Base-by-base conservation (phyloP, 2,113 vertebrate genomes). In the Phrynosoma platyrhinos region DNA sequence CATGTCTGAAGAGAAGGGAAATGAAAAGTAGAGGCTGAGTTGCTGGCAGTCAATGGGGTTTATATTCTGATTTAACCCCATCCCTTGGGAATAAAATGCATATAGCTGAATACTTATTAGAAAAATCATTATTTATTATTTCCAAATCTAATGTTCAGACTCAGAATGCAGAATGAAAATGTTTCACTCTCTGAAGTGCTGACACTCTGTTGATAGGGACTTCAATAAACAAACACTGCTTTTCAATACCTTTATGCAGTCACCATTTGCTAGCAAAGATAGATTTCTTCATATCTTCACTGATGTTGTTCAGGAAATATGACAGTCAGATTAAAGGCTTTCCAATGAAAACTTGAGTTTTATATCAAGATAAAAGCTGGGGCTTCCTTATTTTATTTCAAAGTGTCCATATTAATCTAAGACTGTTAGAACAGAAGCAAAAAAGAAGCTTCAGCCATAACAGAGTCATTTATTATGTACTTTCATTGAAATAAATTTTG, bases 221-320 rank as follows among this genome's bases (percentile, higher is more conserved):
- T 92, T 93, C 85, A 92, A 83, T 91, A 95, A 92, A 89, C 66
- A 92, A 96, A 88, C 13, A 12, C 18, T 87, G 32, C 58, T 94
- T 94, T 92, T 94, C 78, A 90, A 82, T 94, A 95, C 88, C 79
- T 88, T 84, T 92, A 12, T 89, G 77, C 2, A 2, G 55, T 84
- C 40, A 42, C 82, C 91, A 91, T 92, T 92, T 88, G 89, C 36
- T 89, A 85, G 53, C 87, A 92, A 83, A 93, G 30, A 66, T 86
- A 92, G 82, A 92, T 74, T 86, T 91, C 87, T 94, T 94, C 84
- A 89, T 47, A 93, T 82, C 74, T 86, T 90, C 85, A 75, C 68
- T 93, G 58, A 80, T 93, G 64, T 82, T 89, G 85, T 87, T 94
- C 87, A 89, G 78, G 91, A 90, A 87, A 75, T 66, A 92, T 91